Evolutionary conservation across 1,140 invertebrate species (phyloP), one percentile per base, ranked within the genome.

Genomic region (Propsilocerus akamusi): DNA sequence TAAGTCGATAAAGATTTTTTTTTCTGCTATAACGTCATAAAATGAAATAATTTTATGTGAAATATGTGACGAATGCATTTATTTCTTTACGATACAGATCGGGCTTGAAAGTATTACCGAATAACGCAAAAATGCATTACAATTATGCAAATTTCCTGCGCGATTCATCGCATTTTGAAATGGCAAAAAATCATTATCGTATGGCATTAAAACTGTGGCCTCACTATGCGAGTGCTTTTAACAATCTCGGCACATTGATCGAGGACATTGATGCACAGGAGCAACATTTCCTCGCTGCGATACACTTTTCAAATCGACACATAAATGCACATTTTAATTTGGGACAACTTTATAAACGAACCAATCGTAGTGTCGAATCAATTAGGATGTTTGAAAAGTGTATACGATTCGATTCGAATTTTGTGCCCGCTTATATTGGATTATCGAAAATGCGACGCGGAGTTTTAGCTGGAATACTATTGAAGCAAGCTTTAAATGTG

Each of bases 121-220:
- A 84, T 62, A 93, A 92, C 62, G 86, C 86, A 23, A 92, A 93
- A 68, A 78, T 89, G 68, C 87, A 91, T 68, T 93, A 90, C 69
- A 92, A 92, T 66, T 89, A 83, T 63, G 88, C 80, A 20, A 93
- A 93, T 70, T 81, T 86, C 59, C 72, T 86, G 48, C 77, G 84
- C 61, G 87, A 91, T 62, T 70, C 75, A 11, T 75, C 77, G 24
- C 70, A 80, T 55, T 72, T 74, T 46, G 75, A 83, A 46, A 66
- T 74, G 48, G 87, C 87, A 3, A 77, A 81, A 30, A 66, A 75
- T 54, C 86, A 91, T 66, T 93, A 91, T 66, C 75, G 76, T 56
- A 73, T 77, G 64, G 84, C 87, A 6, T 68, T 92, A 23, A 91
- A 87, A 60, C 62, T 91, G 49, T 90, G 86, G 81, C 85, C 86